phyloP scores from a whole-genome alignment of 1,140 invertebrate species.

The Odontomachus brunneus region DNA sequence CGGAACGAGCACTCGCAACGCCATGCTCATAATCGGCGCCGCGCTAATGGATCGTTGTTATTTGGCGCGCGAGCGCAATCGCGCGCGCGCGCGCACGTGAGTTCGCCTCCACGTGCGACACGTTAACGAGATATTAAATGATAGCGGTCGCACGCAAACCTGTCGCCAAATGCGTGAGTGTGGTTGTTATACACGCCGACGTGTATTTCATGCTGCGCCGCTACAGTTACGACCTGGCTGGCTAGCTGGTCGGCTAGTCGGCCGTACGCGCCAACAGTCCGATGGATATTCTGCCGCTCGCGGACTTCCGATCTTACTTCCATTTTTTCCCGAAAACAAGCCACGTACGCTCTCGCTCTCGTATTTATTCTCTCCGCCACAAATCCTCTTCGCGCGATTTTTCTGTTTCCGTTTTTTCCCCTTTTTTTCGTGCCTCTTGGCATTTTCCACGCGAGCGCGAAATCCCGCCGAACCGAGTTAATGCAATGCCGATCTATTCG shows the following conservation, averaged over 20 bases:
- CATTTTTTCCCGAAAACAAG: no score
- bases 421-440: no score
- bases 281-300: no score
- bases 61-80: slow-evolving; percentile 52
- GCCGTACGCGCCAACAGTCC: background rate
- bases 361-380: no score
- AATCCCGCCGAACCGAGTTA: no score
- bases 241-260: background rate
- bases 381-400: no score
- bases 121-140: slow-evolving; percentile 68
- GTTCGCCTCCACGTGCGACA: slow-evolving; percentile 54
- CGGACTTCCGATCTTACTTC: no score
- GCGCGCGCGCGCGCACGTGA: slow-evolving; percentile 6
- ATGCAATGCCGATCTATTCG: no score
- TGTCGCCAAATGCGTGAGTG: slow-evolving; percentile 40
- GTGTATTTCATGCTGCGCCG: slow-evolving; percentile 11
- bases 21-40: slow-evolving; percentile 64
- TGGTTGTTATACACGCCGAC: slow-evolving; percentile 39
- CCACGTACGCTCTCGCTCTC: no score
- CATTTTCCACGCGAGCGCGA: no score
- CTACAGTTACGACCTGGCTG: background rate
- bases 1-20: slow-evolving; percentile 30
- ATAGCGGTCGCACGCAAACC: slow-evolving; percentile 56
- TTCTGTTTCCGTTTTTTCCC: no score
- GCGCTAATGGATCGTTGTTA: slow-evolving; percentile 72